Evolutionary conservation across 2,797 vertebrate species (phyloP).

Genomic region (Furcifer pardalis): DNA sequence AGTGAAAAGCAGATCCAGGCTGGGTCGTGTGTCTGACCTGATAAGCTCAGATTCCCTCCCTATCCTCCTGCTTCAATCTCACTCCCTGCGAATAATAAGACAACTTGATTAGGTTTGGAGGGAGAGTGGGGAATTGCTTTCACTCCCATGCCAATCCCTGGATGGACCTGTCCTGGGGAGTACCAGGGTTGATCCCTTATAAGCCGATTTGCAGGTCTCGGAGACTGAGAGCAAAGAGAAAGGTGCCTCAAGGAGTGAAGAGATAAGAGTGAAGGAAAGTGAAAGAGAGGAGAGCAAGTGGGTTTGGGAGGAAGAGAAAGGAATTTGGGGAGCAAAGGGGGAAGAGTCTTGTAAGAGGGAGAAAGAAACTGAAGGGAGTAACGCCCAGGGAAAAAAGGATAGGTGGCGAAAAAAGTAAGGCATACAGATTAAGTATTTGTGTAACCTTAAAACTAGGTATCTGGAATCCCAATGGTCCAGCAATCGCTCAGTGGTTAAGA

Average conservation of each 20-base stretch:
- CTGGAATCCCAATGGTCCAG: neutral
- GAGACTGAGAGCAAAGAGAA: slow-evolving; percentile 14
- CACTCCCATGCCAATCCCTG: neutral
- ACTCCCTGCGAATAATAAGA: slow-evolving; percentile 32
- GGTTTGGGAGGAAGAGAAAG: neutral
- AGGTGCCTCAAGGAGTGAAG: slow-evolving; percentile 2
- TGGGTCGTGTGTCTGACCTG: neutral
- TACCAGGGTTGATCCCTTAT: slow-evolving; percentile 12
- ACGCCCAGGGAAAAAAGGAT: too few species aligned
- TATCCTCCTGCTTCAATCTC: slow-evolving; percentile 18
- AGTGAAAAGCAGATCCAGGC: neutral
- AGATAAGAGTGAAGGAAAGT: neutral
- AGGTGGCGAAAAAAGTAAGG: neutral
- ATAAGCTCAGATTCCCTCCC: slow-evolving; percentile 50
- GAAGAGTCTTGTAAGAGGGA: neutral
- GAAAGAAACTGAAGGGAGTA: too few species aligned
- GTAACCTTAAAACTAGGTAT: neutral
- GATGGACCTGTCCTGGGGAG: slow-evolving; percentile 1
- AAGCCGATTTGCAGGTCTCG: slow-evolving; percentile 4
- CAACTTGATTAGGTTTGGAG: slow-evolving; percentile 34
- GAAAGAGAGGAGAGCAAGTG: neutral
- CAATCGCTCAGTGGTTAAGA: too few species aligned
- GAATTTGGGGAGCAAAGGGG: too few species aligned
- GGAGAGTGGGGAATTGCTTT: neutral
- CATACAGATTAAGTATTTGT: neutral